A percentile compares a stretch with the other conserved stretches of the same genome.
Conservation (phyloP, 2,113 vertebrate genomes). For the Physeter macrocephalus region DNA sequence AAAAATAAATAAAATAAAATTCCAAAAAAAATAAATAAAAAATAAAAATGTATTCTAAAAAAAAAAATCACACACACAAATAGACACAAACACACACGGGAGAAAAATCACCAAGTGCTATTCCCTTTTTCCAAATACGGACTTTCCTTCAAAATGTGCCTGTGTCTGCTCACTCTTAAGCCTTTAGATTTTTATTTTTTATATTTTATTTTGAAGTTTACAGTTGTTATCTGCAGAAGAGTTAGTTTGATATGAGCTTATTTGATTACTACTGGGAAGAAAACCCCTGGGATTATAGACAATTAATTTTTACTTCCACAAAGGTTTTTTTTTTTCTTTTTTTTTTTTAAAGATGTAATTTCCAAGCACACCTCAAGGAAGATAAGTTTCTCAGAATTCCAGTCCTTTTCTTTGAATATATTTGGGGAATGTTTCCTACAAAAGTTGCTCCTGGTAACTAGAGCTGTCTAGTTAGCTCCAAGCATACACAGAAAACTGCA, state of each 20-base stretch:
- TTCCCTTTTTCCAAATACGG: neutral
- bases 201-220: neutral
- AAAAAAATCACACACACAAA: neutral
- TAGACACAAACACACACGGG: neutral
- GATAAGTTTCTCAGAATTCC: neutral
- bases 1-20: too few relatives aligned
- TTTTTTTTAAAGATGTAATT: neutral
- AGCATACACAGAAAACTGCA: neutral
- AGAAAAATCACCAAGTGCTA: neutral
- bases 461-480: conserved; percentile 40
- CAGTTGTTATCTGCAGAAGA: neutral
- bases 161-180: neutral
- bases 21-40: too few relatives aligned
- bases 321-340: neutral
- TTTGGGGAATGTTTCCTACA: neutral
- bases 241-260: neutral
- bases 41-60: too few relatives aligned
- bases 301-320: neutral
- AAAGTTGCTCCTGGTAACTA: neutral
- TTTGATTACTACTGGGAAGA: neutral
- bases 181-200: neutral
- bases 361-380: neutral
- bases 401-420: neutral
- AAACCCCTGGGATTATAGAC: neutral
- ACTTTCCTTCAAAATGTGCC: neutral